phyloP scores from a whole-genome alignment of 2,113 vertebrate species.

The Sigmodon hispidus region DNA sequence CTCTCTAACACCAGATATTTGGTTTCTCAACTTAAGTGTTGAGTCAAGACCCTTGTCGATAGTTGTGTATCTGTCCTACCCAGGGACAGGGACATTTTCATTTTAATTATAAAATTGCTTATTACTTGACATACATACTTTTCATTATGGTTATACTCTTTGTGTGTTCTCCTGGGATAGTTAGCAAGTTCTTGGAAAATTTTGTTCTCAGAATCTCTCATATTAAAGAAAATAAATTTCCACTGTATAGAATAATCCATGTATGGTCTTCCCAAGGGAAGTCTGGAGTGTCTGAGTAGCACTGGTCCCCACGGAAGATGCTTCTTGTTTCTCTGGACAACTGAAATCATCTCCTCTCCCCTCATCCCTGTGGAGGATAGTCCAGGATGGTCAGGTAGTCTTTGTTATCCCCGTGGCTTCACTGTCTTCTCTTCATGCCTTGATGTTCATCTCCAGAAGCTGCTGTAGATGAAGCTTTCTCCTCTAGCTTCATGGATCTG shows the following conservation, averaged over 20 bases:
- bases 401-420: background rate
- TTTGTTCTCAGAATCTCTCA: background rate
- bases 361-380: background rate
- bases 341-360: background rate
- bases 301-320: no score
- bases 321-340: background rate
- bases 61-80: background rate
- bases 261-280: background rate
- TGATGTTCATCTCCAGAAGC: background rate
- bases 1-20: background rate
- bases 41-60: fast-evolving
- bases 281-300: no score
- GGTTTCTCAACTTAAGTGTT: background rate
- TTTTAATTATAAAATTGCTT: background rate
- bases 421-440: no score
- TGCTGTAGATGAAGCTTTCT: background rate
- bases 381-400: background rate
- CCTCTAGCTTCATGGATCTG: background rate
- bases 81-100: fast-evolving
- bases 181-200: background rate
- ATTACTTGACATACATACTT: background rate
- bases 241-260: background rate
- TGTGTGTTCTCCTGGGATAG: background rate
- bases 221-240: background rate
- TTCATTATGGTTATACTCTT: background rate